Percentiles rank a stretch among this genome's conserved stretches.
These are phyloP conservation scores for Pluvialis apricaria DNA, from an alignment of 2,113 vertebrate genomes.

Conservation along the genomic window DNA sequence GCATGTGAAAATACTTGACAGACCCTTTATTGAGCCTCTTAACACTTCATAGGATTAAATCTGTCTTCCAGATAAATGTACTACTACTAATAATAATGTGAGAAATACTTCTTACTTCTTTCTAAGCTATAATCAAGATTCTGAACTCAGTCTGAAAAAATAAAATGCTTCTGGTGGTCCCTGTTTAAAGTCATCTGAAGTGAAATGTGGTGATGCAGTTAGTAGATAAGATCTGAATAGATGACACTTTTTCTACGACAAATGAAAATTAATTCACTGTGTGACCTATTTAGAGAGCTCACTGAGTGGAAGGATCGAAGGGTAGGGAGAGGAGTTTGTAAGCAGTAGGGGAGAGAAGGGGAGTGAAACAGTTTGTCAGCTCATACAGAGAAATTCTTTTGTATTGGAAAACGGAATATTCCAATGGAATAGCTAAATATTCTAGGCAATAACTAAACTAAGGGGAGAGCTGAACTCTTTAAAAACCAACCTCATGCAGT, in stretches of 20 bases:
- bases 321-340: background rate
- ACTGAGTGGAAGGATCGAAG: background rate
- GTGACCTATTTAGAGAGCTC: slow-evolving; percentile 28
- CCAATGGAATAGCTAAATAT: background rate
- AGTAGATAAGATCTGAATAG: slow-evolving; percentile 3
- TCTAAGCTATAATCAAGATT: background rate
- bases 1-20: slow-evolving; percentile 37
- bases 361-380: background rate
- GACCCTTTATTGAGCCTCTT: slow-evolving; percentile 26
- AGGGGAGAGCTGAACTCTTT: background rate
- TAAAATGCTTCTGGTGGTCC: background rate
- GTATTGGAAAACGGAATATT: background rate
- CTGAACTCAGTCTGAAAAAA: background rate
- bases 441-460: background rate
- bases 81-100: background rate
- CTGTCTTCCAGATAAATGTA: slow-evolving; percentile 30
- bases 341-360: background rate
- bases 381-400: background rate
- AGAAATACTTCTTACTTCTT: slow-evolving; percentile 10
- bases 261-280: slow-evolving; percentile 37
- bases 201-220: background rate
- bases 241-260: background rate
- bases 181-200: background rate
- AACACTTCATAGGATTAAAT: slow-evolving; percentile 37
- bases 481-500: no score